phyloP scores from a whole-genome alignment of 2,113 vertebrate genomes.

The Barbus barbus region DNA sequence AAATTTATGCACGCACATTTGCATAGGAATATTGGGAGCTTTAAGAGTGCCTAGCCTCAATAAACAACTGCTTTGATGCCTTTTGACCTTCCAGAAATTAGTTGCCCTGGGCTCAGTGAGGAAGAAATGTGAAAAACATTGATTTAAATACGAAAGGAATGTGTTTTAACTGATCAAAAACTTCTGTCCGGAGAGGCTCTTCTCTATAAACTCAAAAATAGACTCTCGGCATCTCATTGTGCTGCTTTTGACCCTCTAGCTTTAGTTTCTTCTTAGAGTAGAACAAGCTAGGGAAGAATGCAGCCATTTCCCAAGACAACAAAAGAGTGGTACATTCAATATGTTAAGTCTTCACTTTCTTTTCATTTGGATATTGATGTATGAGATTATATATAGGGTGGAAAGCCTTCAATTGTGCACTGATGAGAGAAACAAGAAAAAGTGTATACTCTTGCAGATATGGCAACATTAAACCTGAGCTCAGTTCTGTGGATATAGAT shows the following conservation, averaged over 20 bases:
- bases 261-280: background rate
- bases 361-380: constrained; percentile 19
- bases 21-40: constrained; percentile 39
- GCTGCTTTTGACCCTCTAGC: background rate
- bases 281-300: background rate
- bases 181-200: background rate
- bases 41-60: constrained; percentile 40
- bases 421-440: constrained; percentile 24
- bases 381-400: background rate
- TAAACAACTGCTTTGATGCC: constrained; percentile 36
- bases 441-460: background rate
- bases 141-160: constrained; percentile 31
- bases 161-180: constrained; percentile 33
- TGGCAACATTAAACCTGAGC: background rate
- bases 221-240: background rate
- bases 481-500: constrained; percentile 16
- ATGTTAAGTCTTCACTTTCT: background rate
- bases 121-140: constrained; percentile 33
- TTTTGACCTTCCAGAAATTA: constrained; percentile 43
- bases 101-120: constrained; percentile 4
- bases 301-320: constrained; percentile 14
- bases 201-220: background rate
- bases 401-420: background rate
- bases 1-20: constrained; percentile 44
- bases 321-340: background rate